Percentiles rank a stretch among this genome's conserved stretches.
Evolutionary conservation across 2,797 vertebrate species (phyloP).

Genomic region (Halcyon smyrnensis): DNA sequence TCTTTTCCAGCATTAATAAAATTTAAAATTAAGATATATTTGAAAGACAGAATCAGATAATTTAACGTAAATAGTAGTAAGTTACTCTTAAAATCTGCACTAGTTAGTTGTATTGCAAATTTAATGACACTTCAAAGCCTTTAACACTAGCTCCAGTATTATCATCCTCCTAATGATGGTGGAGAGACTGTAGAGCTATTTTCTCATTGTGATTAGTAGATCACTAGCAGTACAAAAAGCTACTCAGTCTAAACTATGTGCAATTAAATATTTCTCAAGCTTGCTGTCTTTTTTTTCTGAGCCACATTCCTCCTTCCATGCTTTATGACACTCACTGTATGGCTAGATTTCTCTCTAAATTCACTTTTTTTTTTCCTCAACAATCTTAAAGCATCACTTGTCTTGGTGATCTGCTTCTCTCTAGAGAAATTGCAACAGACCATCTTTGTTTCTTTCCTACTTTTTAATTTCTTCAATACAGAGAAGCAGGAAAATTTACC

Average conservation of each 20-base stretch:
- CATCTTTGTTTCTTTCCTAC: background rate
- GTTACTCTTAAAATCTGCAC: background rate
- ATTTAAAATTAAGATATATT: background rate
- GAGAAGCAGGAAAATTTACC: background rate
- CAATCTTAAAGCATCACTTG: fast-evolving
- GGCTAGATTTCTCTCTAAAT: background rate
- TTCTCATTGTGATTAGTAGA: background rate
- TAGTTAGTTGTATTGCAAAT: background rate
- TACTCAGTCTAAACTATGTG: background rate
- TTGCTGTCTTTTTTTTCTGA: background rate
- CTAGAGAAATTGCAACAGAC: background rate
- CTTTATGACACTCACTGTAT: background rate
- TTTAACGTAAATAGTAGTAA: background rate
- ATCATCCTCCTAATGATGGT: background rate
- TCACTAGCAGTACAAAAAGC: background rate
- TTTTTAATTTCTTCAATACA: background rate
- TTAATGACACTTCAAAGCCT: background rate
- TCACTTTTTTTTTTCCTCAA: background rate
- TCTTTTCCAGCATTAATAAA: background rate
- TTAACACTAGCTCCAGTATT: background rate
- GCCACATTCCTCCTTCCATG: background rate
- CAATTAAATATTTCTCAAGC: background rate
- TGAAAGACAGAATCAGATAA: background rate
- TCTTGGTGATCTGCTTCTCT: background rate
- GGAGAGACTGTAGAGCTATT: background rate